Percentiles rank a stretch among this genome's conserved stretches.
These are phyloP conservation scores for Chloropsis cyanopogon DNA, from an alignment of 2,113 vertebrate species.

Conservation along the genomic window DNA sequence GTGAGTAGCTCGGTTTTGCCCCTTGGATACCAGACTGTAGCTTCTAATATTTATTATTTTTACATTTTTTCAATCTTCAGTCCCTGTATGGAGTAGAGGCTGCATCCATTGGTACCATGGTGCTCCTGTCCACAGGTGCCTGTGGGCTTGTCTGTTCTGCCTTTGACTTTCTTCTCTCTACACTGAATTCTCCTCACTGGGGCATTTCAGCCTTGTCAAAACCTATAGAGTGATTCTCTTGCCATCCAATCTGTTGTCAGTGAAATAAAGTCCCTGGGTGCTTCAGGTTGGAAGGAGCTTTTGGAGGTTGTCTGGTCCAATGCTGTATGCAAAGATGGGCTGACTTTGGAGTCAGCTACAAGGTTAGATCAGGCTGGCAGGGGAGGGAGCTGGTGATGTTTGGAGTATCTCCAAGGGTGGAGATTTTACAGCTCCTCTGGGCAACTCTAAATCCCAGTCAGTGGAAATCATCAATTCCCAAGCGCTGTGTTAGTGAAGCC, in stretches of 20 bases:
- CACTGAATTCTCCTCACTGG: background rate
- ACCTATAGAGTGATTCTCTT: background rate
- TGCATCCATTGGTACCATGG: fast-evolving
- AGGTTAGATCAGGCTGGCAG: background rate
- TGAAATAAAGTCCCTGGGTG: background rate
- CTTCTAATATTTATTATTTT: background rate
- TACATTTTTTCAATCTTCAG: background rate
- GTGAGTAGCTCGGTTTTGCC: background rate
- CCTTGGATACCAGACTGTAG: background rate
- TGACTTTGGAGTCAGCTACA: background rate
- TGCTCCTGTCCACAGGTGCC: background rate
- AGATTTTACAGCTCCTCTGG: background rate
- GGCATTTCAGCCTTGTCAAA: background rate
- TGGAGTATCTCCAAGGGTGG: background rate
- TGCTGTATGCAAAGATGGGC: background rate
- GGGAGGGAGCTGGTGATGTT: background rate
- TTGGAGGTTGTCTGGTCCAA: background rate
- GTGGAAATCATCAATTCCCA: background rate
- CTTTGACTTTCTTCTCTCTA: background rate
- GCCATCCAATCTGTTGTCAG: background rate
- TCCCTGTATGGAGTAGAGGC: background rate
- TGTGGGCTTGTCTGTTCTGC: background rate
- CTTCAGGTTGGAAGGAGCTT: background rate
- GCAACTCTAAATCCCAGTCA: background rate
- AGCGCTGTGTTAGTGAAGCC: background rate